Conservation (phyloP, 2,888 invertebrate genomes). For the Mayetiola destructor region DNA sequence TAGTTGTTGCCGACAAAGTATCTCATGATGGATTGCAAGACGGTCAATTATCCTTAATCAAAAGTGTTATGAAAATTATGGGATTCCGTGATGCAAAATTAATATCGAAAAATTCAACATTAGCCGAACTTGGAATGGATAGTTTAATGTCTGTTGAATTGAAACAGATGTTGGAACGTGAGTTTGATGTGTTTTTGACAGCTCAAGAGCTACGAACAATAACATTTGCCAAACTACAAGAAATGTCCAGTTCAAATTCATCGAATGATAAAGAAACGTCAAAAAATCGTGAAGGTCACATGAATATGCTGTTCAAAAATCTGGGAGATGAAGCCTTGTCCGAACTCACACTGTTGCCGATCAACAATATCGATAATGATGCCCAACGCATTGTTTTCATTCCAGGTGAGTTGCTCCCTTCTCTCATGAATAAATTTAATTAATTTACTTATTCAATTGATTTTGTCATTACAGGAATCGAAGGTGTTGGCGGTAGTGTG, state of each 20-base stretch:
- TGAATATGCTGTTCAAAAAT: slow-evolving; percentile 37
- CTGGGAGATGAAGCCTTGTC: slow-evolving; percentile 39
- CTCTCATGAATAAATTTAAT: too few relatives aligned
- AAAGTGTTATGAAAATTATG: slow-evolving; percentile 55
- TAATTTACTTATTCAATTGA: too few relatives aligned
- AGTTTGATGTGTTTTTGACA: slow-evolving; percentile 72
- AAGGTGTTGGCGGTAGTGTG: slow-evolving; percentile 38
- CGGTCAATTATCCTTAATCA: slow-evolving; percentile 51
- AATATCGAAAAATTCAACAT: slow-evolving; percentile 51
- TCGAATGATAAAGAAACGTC: slow-evolving; percentile 20
- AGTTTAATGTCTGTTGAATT: slow-evolving; percentile 96
- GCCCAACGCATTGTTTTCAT: neutral
- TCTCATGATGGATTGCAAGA: slow-evolving; percentile 43
- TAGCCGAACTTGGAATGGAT: slow-evolving; percentile 91
- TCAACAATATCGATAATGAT: slow-evolving; percentile 37
- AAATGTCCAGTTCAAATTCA: slow-evolving; percentile 20
- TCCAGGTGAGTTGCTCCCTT: too few relatives aligned
- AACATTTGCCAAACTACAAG: slow-evolving; percentile 44
- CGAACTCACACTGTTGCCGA: slow-evolving; percentile 38
- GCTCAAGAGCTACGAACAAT: slow-evolving; percentile 72
- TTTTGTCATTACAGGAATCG: too few relatives aligned
- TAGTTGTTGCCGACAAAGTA: slow-evolving; percentile 76
- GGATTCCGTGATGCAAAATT: slow-evolving; percentile 53
- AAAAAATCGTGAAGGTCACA: neutral
- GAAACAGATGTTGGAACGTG: slow-evolving; percentile 78